Conservation (phyloP, 2,797 vertebrate species). For the Argya squamiceps region DNA sequence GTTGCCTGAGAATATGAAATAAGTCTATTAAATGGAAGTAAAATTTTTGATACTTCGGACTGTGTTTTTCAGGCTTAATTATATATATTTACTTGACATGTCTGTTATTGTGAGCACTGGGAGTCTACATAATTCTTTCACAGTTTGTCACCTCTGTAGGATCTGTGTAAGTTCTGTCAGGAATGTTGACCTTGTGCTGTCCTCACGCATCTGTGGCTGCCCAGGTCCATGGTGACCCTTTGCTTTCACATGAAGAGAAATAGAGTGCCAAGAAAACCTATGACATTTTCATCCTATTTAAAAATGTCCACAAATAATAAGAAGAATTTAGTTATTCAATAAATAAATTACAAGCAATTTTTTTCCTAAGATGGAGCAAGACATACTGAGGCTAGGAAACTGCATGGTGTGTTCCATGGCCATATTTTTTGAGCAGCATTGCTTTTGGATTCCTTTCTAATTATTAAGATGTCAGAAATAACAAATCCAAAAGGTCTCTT, state of each 20-base stretch:
- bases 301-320: neutral
- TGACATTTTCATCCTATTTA: neutral
- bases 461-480: constrained; percentile 2
- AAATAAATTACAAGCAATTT: neutral
- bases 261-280: neutral
- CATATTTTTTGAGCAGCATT: neutral
- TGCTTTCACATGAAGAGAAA: neutral
- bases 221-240: neutral
- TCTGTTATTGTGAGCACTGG: neutral
- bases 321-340: neutral
- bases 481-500: constrained; percentile 2
- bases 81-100: neutral
- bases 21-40: neutral
- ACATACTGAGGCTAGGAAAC: neutral
- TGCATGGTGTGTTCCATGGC: neutral
- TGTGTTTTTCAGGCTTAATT: neutral
- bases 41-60: neutral
- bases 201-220: neutral
- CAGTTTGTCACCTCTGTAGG: constrained; percentile 3
- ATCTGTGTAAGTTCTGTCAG: neutral
- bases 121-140: neutral
- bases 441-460: constrained; percentile 10
- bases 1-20: neutral
- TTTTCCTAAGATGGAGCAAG: neutral
- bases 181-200: neutral